phyloP scores from a whole-genome alignment of 1,140 invertebrate species.

The Cotesia glomerata region DNA sequence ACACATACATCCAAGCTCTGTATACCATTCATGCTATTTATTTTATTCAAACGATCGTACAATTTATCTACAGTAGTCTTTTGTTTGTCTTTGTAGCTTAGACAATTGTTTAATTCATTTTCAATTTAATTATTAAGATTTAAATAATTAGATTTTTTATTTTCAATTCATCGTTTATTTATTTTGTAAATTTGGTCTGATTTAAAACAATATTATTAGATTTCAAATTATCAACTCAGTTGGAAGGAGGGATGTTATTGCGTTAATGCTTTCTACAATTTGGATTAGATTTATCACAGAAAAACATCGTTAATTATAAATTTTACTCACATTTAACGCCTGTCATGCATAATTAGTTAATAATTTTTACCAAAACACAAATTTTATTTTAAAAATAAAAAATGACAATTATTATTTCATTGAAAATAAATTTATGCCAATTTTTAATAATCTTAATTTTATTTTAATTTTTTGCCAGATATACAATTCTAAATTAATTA shows the following conservation, averaged over 20 bases:
- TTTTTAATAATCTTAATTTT: constrained; percentile 1
- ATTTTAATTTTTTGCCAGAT: constrained; percentile 40
- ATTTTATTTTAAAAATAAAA: no score
- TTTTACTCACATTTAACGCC: constrained; percentile 32
- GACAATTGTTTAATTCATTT: constrained; percentile 2
- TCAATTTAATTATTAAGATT: constrained; percentile 7
- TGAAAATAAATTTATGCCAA: constrained; percentile 26
- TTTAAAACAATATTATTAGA: not conserved
- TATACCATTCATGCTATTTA: not conserved
- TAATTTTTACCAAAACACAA: not conserved
- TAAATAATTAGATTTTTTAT: constrained; percentile 18
- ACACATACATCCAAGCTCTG: not conserved
- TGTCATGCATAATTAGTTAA: not conserved
- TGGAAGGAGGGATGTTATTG: constrained; percentile 2
- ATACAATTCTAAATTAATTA: constrained; percentile 47
- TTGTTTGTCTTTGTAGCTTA: constrained; percentile 33
- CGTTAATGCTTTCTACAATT: constrained; percentile 25
- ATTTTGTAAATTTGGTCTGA: not conserved
- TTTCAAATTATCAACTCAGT: not conserved
- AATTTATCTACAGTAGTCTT: constrained; percentile 48
- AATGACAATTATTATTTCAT: not conserved
- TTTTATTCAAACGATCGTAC: not conserved
- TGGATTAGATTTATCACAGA: constrained; percentile 58
- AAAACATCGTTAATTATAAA: constrained; percentile 58
- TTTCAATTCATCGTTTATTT: constrained; percentile 29